phyloP scores from a whole-genome alignment of 2,113 vertebrate species.

The Egretta garzetta region DNA sequence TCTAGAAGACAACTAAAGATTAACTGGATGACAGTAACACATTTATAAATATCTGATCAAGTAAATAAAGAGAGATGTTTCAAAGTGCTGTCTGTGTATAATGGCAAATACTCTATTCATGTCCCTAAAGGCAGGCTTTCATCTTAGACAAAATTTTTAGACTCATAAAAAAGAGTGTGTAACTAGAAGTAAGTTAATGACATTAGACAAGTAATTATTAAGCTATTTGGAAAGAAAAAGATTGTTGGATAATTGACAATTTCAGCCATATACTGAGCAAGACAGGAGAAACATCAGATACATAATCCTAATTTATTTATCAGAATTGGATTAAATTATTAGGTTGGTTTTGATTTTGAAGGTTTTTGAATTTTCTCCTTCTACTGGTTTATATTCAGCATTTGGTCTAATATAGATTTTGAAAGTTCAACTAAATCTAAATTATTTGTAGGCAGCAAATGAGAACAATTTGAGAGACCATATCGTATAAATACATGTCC shows the following conservation, averaged over 20 bases:
- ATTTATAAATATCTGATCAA: not conserved
- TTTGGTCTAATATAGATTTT: not conserved
- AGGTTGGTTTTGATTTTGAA: not conserved
- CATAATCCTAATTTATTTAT: not conserved
- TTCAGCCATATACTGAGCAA: not conserved
- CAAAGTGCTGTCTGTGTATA: not conserved
- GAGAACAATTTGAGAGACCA: not conserved
- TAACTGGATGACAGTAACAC: not conserved
- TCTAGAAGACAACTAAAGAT: not conserved
- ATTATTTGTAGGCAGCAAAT: constrained; percentile 2
- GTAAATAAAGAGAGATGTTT: not conserved
- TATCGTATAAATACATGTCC: constrained; percentile 2
- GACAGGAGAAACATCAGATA: not conserved
- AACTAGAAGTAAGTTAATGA: not conserved
- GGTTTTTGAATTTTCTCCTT: not conserved
- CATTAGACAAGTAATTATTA: not conserved
- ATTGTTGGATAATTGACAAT: not conserved
- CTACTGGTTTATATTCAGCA: not conserved
- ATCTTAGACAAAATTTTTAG: not conserved
- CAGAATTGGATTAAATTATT: not conserved
- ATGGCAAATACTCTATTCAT: not conserved
- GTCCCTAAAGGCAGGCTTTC: not conserved
- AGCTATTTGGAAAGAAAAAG: not conserved
- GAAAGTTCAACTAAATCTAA: not conserved
- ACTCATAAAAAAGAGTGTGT: not conserved